These are phyloP conservation scores for Chloropsis hardwickii DNA, from an alignment of 2,113 vertebrate species.

Conservation along the genomic window DNA sequence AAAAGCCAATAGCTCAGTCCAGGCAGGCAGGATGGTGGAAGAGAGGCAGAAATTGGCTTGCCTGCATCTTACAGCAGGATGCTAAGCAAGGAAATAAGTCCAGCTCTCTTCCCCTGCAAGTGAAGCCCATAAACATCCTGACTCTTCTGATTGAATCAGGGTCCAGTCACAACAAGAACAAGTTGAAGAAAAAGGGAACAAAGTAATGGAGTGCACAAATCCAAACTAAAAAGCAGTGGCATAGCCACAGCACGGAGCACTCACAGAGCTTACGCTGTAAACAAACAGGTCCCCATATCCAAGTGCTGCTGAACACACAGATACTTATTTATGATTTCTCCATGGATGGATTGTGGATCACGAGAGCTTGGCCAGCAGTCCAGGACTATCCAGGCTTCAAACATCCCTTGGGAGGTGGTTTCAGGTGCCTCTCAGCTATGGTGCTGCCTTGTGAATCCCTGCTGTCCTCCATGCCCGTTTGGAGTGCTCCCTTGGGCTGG, in stretches of 20 bases:
- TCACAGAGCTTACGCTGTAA: neutral
- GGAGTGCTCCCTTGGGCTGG: neutral
- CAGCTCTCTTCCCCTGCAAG: neutral
- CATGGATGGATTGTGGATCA: neutral
- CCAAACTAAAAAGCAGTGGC: neutral
- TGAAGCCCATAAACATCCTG: neutral
- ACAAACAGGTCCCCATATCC: neutral
- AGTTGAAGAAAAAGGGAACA: neutral
- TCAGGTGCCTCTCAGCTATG: neutral
- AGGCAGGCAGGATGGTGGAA: neutral
- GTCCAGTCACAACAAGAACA: neutral
- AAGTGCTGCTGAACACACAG: neutral
- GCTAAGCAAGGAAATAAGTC: neutral
- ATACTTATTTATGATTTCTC: neutral
- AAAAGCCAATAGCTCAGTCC: neutral
- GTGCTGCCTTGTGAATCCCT: neutral
- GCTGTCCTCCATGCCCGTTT: accelerated
- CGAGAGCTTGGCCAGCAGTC: neutral
- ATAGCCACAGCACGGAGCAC: neutral
- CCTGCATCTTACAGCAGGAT: neutral
- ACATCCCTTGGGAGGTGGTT: neutral
- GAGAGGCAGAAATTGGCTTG: neutral
- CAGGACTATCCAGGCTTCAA: neutral
- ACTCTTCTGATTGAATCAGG: neutral
- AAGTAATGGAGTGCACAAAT: neutral